Evolutionary conservation across 1,140 invertebrate genomes (phyloP), one percentile per base, ranked within the genome.

Genomic region (Helicoverpa zea): DNA sequence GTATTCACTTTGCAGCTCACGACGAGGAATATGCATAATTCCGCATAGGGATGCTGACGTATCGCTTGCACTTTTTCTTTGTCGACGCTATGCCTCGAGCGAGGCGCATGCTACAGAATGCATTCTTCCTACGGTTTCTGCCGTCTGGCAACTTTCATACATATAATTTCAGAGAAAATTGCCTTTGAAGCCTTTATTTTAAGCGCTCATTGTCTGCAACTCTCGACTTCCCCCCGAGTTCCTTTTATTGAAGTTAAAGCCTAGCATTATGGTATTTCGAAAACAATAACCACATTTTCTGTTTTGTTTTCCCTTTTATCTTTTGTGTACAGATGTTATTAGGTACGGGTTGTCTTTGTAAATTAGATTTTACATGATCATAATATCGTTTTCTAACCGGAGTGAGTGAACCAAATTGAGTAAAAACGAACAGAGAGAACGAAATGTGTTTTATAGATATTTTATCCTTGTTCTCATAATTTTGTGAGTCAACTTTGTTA

Each of bases 21-120:
- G 61, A 64, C 23, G 18, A 43, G 16, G 43, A 75, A 81, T 81
- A 75, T 74, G 43, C 78, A 80, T 80, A 73, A 80, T 80, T 72
- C 77, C 59, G 64, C 68, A 68, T 66, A 70, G 18, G 70, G 47
- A 72, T 54, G 58, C 56, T 82, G 76, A 82, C 59, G 70, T 85
- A 79, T 82, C 81, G 78, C 72, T 81, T 84, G 80, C 83, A 87
- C 81, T 86, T 84, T 80, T 84, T 87, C 83, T 83, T 84, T 87
- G 86, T 86, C 84, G 83, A 77, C 85, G 51, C 76, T 51, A 14
- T 54, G 75, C 79, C 68, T 43, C 51, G n/a, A 54, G 74, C 74
- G 52, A 30, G 47, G 43, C 51, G 70, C 61, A 75, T 63, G 23
- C 59, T 59, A 75, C 54, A 83, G 64, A 78, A 79, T 81, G 79